Conservation (phyloP, 2,113 vertebrate genomes). For the Mastomys coucha region DNA sequence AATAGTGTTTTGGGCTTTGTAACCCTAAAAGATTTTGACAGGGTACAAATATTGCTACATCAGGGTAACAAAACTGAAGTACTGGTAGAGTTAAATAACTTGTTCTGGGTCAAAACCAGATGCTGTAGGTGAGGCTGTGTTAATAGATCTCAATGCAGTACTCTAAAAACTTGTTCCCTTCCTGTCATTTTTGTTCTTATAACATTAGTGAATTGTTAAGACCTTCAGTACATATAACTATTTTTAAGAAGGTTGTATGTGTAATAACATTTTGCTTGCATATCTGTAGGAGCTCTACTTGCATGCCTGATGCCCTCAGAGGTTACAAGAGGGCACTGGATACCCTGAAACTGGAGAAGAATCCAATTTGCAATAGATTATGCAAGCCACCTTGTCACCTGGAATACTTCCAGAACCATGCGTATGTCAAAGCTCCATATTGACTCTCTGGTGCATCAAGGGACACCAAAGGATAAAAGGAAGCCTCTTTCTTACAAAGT, state of each 20-base stretch:
- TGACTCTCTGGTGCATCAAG: rapidly evolving
- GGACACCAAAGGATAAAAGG: too few species aligned
- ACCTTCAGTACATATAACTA: not conserved
- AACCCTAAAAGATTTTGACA: not conserved
- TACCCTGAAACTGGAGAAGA: not conserved
- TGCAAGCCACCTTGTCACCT: rapidly evolving
- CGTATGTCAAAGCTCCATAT: not conserved
- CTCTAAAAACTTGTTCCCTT: not conserved
- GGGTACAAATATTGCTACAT: not conserved
- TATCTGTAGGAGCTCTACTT: not conserved
- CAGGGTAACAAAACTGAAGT: not conserved
- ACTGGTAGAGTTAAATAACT: not conserved
- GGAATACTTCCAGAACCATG: not conserved
- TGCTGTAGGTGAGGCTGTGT: not conserved
- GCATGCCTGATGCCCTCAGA: not conserved
- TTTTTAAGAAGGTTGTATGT: not conserved
- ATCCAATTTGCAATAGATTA: not conserved
- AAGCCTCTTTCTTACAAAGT: not conserved
- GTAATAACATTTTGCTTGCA: not conserved
- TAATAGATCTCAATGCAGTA: not conserved
- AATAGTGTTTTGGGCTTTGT: not conserved
- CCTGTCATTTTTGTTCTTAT: not conserved
- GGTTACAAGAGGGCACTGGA: not conserved
- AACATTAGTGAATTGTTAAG: not conserved
- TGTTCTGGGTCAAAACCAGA: not conserved